Percentiles rank a stretch among this genome's conserved stretches.
phyloP scores from a whole-genome alignment of 2,113 vertebrate genomes.

The Etheostoma cragini region DNA sequence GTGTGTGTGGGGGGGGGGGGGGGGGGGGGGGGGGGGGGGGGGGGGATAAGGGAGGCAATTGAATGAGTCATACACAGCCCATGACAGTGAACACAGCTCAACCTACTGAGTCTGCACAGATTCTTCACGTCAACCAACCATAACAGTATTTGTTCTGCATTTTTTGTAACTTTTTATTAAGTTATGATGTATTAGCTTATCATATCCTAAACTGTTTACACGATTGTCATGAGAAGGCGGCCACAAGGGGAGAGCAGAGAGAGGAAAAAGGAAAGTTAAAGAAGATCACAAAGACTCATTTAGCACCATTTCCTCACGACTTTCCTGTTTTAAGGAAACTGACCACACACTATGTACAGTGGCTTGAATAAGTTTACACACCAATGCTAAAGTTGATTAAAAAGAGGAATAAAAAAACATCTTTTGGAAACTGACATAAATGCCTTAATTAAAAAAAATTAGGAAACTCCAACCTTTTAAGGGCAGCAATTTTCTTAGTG shows the following conservation, averaged over 20 bases:
- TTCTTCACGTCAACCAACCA: constrained; percentile 29
- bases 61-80: constrained; percentile 46
- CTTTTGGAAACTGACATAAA: too few species aligned
- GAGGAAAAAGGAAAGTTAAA: too few species aligned
- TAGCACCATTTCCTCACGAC: background rate
- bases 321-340: background rate
- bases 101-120: constrained; percentile 8
- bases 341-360: background rate
- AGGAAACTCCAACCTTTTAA: too few species aligned
- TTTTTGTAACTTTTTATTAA: constrained; percentile 1
- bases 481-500: too few species aligned
- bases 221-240: background rate
- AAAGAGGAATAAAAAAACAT: too few species aligned
- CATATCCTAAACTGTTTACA: constrained; percentile 6
- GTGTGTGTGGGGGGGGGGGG: constrained; percentile 28
- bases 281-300: background rate
- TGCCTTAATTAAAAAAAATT: too few species aligned
- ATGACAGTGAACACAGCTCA: constrained; percentile 36
- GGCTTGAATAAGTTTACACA: too few species aligned
- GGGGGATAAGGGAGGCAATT: constrained; percentile 39
- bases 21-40: constrained; percentile 17
- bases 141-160: background rate
- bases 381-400: too few species aligned
- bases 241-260: background rate
- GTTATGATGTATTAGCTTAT: background rate